Evolutionary conservation across 2,888 invertebrate species (phyloP).

Genomic region (Ochlodes sylvanus): DNA sequence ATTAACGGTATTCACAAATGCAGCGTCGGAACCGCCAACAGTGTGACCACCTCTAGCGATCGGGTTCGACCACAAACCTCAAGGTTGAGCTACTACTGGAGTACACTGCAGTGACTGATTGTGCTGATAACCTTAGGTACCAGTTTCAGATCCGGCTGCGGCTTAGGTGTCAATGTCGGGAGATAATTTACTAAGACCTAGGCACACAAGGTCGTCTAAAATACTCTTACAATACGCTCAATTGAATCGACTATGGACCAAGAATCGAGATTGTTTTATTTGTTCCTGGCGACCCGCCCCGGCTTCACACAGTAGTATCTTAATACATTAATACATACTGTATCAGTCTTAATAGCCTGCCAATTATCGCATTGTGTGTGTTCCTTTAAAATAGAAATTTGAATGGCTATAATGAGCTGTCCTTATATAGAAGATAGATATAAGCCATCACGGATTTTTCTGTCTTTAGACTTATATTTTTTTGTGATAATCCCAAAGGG

Average conservation of each 20-base stretch:
- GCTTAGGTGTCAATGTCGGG: conserved; percentile 72
- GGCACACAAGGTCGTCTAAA: not conserved
- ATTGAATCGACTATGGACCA: not conserved
- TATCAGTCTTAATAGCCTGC: too few species aligned
- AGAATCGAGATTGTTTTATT: not conserved
- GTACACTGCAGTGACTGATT: conserved; percentile 33
- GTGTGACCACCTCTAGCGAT: conserved; percentile 10
- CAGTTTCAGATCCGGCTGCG: conserved; percentile 72
- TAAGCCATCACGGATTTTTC: too few species aligned
- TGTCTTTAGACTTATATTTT: too few species aligned
- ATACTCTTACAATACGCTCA: not conserved
- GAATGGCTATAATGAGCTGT: too few species aligned
- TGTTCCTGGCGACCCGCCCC: too few species aligned
- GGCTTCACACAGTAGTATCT: too few species aligned
- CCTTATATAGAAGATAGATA: too few species aligned
- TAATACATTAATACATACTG: too few species aligned
- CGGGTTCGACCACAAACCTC: conserved; percentile 35
- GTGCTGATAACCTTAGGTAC: conserved; percentile 49
- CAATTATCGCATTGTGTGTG: too few species aligned
- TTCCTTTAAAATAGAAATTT: too few species aligned
- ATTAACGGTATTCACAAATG: not conserved
- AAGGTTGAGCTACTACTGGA: conserved; percentile 31
- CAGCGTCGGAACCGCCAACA: not conserved
- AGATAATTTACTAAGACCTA: conserved; percentile 25
- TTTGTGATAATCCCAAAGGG: too few species aligned